phyloP scores from a whole-genome alignment of 2,888 invertebrate species.

The Zelleria hepariella region DNA sequence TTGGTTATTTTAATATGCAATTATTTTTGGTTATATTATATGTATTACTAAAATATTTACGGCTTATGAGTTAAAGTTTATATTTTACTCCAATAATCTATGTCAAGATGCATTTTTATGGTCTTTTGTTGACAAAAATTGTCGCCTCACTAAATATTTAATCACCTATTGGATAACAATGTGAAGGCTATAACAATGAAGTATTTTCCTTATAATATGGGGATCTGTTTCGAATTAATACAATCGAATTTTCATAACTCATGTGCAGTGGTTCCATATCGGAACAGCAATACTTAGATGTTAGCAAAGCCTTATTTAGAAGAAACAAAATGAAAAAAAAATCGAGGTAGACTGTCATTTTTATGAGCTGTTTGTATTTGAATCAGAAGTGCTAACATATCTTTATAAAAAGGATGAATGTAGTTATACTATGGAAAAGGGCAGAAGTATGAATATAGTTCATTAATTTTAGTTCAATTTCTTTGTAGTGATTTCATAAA shows the following conservation, averaged over 20 bases:
- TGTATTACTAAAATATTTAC: too few relatives aligned
- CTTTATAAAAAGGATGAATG: slow-evolving; percentile 41
- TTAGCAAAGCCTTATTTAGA: slow-evolving; percentile 35
- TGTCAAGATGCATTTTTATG: slow-evolving; percentile 1
- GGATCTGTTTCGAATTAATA: not conserved
- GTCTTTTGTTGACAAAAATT: not conserved
- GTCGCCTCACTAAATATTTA: not conserved
- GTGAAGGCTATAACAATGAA: not conserved
- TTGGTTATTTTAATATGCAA: too few relatives aligned
- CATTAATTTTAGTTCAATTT: slow-evolving; percentile 65
- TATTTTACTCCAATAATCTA: not conserved
- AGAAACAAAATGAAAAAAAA: not conserved
- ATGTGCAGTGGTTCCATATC: not conserved
- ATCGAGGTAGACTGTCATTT: slow-evolving; percentile 15
- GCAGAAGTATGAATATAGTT: slow-evolving; percentile 42
- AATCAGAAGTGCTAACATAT: slow-evolving; percentile 54
- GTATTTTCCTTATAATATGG: not conserved
- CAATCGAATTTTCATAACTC: not conserved
- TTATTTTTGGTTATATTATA: too few relatives aligned
- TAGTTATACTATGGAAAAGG: slow-evolving; percentile 31
- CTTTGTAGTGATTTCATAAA: slow-evolving; percentile 62
- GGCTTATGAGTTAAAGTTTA: not conserved
- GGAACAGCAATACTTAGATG: not conserved
- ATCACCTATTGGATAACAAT: not conserved
- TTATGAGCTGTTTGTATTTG: slow-evolving; percentile 15